A percentile compares a stretch with the other conserved stretches of the same genome.
Conservation (phyloP, 37 sponge, comb jelly and placozoan genomes). For the Theonella swinhoei region DNA sequence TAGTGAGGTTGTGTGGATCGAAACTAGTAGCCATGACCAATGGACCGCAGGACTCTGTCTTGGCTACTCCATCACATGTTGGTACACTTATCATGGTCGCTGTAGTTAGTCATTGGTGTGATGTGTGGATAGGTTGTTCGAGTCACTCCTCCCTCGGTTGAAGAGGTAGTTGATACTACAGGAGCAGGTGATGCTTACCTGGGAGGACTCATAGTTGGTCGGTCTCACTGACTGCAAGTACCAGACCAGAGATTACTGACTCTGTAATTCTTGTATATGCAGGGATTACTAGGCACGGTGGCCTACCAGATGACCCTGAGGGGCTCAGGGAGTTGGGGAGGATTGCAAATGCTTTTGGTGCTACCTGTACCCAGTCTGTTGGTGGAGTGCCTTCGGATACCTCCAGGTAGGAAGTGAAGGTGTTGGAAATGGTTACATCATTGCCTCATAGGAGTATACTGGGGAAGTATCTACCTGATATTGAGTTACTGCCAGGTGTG, state of each 20-base stretch:
- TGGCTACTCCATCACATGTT: background rate
- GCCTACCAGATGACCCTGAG: background rate
- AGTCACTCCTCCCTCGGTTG: constrained; percentile 54
- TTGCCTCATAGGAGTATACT: constrained; percentile 16
- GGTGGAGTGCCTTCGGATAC: constrained; percentile 77
- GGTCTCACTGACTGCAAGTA: background rate
- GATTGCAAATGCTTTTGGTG: constrained; percentile 82
- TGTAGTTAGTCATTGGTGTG: constrained; percentile 37
- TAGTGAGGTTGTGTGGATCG: constrained; percentile 64
- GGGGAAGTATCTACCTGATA: constrained; percentile 33
- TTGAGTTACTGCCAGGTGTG: background rate
- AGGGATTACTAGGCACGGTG: background rate
- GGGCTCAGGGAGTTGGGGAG: constrained; percentile 58
- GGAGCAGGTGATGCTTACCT: constrained; percentile 96
- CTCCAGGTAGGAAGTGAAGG: constrained; percentile 52
- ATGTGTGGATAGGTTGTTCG: constrained; percentile 48
- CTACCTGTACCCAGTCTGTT: constrained; percentile 76
- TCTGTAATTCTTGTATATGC: background rate
- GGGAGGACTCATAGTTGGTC: constrained; percentile 78
- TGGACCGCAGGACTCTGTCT: constrained; percentile 33
- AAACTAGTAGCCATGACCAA: constrained; percentile 82
- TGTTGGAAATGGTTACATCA: background rate
- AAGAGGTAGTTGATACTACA: constrained; percentile 77
- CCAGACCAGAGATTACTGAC: background rate
- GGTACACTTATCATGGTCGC: constrained; percentile 68